phyloP scores from a whole-genome alignment of 2,888 invertebrate genomes.

The Hemicrepidius hirtus region DNA sequence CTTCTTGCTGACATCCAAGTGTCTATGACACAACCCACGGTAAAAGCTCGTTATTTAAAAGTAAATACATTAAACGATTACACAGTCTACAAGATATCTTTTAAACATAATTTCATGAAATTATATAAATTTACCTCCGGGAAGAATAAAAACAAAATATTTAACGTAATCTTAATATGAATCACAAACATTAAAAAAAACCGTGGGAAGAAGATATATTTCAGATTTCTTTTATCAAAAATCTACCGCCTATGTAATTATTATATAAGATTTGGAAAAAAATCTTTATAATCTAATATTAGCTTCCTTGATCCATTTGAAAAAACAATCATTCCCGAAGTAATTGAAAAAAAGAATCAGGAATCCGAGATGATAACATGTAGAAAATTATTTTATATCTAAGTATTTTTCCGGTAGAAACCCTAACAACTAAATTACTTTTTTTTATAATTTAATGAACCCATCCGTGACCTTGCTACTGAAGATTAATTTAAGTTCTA shows the following conservation, averaged over 20 bases:
- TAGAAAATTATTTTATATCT: background rate
- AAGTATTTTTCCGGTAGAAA: background rate
- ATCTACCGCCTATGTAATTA: conserved; percentile 35
- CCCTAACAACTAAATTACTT: background rate
- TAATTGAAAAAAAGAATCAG: no score
- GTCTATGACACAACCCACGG: conserved; percentile 1
- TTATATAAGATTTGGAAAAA: conserved; percentile 32
- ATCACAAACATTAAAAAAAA: conserved; percentile 17
- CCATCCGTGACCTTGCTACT: background rate
- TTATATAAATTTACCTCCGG: conserved; percentile 32
- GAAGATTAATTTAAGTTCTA: conserved; percentile 1
- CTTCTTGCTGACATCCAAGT: background rate
- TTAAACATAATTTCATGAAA: conserved; percentile 18
- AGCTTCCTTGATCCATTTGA: background rate
- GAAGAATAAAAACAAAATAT: conserved; percentile 13
- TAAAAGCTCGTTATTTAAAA: conserved; percentile 9
- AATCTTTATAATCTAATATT: conserved; percentile 17
- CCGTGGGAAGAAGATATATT: conserved; percentile 33
- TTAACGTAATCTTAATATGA: background rate
- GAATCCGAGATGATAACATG: no score
- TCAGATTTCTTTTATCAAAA: conserved; percentile 21
- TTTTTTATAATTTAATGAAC: background rate
- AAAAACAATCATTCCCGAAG: no score
- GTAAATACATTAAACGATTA: conserved; percentile 20
- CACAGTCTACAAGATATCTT: conserved; percentile 10